These are phyloP conservation scores for Pomatostomus ruficeps DNA, from an alignment of 2,113 vertebrate genomes.

Conservation along the genomic window DNA sequence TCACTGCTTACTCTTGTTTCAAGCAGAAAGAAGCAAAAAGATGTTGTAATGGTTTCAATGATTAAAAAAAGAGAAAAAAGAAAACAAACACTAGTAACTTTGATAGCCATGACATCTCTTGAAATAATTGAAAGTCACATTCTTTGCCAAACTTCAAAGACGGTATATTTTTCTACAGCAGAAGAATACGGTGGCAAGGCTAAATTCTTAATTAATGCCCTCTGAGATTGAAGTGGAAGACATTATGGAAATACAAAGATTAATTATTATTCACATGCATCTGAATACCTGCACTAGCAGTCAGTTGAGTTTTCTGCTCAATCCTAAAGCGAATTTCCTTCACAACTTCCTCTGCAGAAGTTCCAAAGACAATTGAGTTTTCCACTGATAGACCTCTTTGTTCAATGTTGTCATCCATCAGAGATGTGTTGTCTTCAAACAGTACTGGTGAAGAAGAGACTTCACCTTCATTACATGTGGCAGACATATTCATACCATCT, in stretches of 20 bases:
- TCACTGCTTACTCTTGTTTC: neutral
- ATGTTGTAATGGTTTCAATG: neutral
- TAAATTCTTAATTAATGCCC: neutral
- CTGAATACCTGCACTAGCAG: constrained; percentile 90
- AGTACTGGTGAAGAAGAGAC: constrained; percentile 78
- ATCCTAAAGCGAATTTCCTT: constrained; percentile 96
- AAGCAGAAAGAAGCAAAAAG: neutral
- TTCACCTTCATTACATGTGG: neutral
- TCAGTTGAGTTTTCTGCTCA: constrained; percentile 89
- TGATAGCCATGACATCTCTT: neutral
- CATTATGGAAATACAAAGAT: neutral
- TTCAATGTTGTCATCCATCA: neutral
- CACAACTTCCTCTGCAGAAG: constrained; percentile 87
- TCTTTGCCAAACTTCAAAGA: neutral
- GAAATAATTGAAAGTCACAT: neutral
- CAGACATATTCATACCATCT: neutral
- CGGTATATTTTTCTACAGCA: neutral
- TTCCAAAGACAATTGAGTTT: constrained; percentile 82
- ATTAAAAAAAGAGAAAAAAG: neutral
- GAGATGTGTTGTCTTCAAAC: constrained; percentile 82
- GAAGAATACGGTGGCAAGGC: neutral
- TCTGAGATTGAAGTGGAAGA: neutral
- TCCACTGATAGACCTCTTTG: neutral
- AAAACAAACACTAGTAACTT: neutral
- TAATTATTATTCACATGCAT: neutral